A percentile compares a stretch with the other conserved stretches of the same genome.
Evolutionary conservation across 2,113 vertebrate genomes (phyloP).

Genomic region (Carassius auratus): DNA sequence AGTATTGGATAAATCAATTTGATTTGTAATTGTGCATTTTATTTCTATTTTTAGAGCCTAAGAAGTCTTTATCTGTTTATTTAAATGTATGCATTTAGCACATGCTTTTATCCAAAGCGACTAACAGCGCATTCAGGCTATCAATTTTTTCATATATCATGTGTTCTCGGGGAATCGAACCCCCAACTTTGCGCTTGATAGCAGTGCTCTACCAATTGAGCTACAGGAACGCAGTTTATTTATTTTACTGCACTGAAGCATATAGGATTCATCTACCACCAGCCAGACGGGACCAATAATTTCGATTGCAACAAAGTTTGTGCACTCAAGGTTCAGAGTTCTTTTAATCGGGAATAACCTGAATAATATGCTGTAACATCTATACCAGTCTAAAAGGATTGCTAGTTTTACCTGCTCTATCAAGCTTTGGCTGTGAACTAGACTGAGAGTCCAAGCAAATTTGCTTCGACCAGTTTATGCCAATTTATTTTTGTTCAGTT

Average conservation of each 20-base stretch:
- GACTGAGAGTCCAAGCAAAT: neutral
- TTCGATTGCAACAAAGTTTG: conserved; percentile 23
- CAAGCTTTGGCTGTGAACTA: neutral
- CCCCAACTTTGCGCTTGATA: too few relatives aligned
- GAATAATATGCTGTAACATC: neutral
- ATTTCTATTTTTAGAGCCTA: neutral
- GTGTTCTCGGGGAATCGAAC: too few relatives aligned
- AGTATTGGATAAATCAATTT: neutral
- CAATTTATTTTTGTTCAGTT: neutral
- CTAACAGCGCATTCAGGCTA: too few relatives aligned
- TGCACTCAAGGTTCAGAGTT: neutral
- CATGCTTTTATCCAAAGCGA: too few relatives aligned
- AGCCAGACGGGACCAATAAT: neutral
- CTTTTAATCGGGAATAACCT: neutral
- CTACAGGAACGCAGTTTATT: neutral
- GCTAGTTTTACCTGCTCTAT: neutral
- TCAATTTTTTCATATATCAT: too few relatives aligned
- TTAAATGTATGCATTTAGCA: too few relatives aligned
- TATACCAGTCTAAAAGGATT: neutral
- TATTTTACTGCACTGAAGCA: neutral
- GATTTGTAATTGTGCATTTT: neutral
- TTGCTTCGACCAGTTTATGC: neutral
- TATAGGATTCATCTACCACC: neutral
- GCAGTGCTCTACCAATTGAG: too few relatives aligned
- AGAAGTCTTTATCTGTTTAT: neutral